These are phyloP conservation scores for Vollenhovia emeryi DNA, from an alignment of 1,140 invertebrate species.

Conservation along the genomic window DNA sequence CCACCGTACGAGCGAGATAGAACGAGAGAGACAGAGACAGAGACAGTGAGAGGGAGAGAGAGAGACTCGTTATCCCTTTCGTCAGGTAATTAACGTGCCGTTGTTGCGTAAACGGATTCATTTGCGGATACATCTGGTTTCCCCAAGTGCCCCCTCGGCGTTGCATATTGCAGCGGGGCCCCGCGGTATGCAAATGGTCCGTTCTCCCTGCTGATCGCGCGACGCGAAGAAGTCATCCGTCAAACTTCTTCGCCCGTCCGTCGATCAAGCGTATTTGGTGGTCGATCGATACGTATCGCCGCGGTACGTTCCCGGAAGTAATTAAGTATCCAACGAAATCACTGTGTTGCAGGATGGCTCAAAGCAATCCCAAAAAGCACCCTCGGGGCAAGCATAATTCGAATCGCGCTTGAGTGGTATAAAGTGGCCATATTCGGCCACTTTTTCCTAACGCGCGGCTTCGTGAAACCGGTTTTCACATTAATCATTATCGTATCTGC, in stretches of 20 bases:
- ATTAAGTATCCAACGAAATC: conserved; percentile 67
- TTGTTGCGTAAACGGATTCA: conserved; percentile 53
- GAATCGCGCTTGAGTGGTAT: conserved; percentile 58
- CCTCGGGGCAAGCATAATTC: conserved; percentile 60
- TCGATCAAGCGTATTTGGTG: conserved; percentile 44
- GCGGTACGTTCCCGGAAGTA: conserved; percentile 46
- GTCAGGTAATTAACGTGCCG: conserved; percentile 42
- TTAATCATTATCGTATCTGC: conserved; percentile 76
- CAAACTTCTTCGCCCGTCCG: conserved; percentile 39
- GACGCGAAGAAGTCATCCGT: conserved; percentile 50
- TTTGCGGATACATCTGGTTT: conserved; percentile 16
- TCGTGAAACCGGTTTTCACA: conserved; percentile 73
- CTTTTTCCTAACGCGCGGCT: conserved; percentile 67
- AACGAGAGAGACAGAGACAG: too few species aligned
- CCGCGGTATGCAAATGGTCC: conserved; percentile 38
- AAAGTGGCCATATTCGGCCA: conserved; percentile 69
- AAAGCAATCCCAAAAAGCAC: conserved; percentile 46
- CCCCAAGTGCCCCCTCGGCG: conserved; percentile 8
- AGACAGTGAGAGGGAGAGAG: too few species aligned
- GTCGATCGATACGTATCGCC: conserved; percentile 53
- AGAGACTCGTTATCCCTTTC: conserved; percentile 25
- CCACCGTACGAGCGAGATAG: conserved; percentile 1
- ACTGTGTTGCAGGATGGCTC: conserved; percentile 47
- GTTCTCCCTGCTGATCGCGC: conserved; percentile 39
- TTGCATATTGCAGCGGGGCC: neutral